A percentile compares a stretch with the other conserved stretches of the same genome.
Conservation (phyloP, 2,113 vertebrate genomes). For the Ellobius talpinus region DNA sequence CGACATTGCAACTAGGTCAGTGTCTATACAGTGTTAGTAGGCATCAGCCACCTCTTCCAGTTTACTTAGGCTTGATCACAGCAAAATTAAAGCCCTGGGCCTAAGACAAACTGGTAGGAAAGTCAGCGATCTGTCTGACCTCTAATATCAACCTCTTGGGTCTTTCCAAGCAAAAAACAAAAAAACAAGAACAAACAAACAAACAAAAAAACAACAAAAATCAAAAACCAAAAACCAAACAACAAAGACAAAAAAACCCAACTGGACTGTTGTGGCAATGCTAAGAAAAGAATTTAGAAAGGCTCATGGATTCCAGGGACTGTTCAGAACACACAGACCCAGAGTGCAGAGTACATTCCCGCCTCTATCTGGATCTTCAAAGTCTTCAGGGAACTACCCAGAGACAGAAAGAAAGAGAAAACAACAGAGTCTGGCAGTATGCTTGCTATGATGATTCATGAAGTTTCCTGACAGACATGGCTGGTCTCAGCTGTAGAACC, state of each 20-base stretch:
- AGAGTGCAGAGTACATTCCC: not conserved
- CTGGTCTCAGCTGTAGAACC: slow-evolving; percentile 92
- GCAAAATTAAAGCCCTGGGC: slow-evolving; percentile 92
- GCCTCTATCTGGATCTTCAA: slow-evolving; percentile 94
- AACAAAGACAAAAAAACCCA: not conserved
- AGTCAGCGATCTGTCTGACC: slow-evolving; percentile 91
- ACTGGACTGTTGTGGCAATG: no score
- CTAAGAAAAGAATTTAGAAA: slow-evolving; percentile 91
- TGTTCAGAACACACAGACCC: slow-evolving; percentile 92
- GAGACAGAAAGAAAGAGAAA: slow-evolving; percentile 95
- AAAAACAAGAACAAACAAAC: no score
- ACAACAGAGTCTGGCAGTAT: slow-evolving; percentile 91
- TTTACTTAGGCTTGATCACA: slow-evolving; percentile 93
- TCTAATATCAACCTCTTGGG: slow-evolving; percentile 93
- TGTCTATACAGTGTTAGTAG: slow-evolving; percentile 87
- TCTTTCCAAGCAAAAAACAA: slow-evolving; percentile 88
- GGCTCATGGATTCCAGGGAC: slow-evolving; percentile 90
- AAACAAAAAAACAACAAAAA: no score
- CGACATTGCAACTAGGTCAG: slow-evolving; percentile 28
- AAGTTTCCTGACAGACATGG: slow-evolving; percentile 87
- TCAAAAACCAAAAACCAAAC: slow-evolving; percentile 82
- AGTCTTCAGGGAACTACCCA: slow-evolving; percentile 83
- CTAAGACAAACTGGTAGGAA: slow-evolving; percentile 94
- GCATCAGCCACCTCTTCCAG: slow-evolving; percentile 86
- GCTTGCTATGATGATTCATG: slow-evolving; percentile 89